Conservation (phyloP, 2,113 vertebrate genomes). For the Ammodramus savannarum region DNA sequence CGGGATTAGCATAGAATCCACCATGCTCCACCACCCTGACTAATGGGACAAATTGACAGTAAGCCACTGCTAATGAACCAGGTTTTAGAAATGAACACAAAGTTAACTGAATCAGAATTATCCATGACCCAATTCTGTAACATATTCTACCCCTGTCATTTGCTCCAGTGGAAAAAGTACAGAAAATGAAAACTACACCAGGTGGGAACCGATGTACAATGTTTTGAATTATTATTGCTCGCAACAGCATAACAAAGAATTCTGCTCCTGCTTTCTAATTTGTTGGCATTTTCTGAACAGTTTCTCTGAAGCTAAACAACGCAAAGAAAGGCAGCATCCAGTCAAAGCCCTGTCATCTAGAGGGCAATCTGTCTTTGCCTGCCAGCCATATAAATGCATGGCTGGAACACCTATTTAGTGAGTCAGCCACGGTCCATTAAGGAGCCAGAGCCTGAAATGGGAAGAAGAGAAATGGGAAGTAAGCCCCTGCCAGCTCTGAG, state of each 20-base stretch:
- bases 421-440: not conserved
- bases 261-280: not conserved
- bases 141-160: not conserved
- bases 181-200: not conserved
- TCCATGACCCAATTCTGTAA: not conserved
- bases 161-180: not conserved
- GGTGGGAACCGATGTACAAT: rapidly evolving
- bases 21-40: not conserved
- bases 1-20: not conserved
- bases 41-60: not conserved
- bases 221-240: not conserved
- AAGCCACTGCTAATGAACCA: not conserved
- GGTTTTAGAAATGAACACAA: not conserved
- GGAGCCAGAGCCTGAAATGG: not conserved
- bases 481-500: not conserved
- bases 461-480: not conserved
- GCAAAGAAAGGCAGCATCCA: not conserved
- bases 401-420: not conserved
- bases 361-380: not conserved
- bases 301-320: not conserved
- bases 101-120: not conserved
- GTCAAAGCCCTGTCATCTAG: not conserved
- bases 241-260: not conserved
- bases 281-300: not conserved
- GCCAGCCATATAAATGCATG: not conserved